Evolutionary conservation across 2,797 vertebrate genomes (phyloP), one percentile per base, ranked within the genome.

Genomic region (Chiroxiphia lanceolata): DNA sequence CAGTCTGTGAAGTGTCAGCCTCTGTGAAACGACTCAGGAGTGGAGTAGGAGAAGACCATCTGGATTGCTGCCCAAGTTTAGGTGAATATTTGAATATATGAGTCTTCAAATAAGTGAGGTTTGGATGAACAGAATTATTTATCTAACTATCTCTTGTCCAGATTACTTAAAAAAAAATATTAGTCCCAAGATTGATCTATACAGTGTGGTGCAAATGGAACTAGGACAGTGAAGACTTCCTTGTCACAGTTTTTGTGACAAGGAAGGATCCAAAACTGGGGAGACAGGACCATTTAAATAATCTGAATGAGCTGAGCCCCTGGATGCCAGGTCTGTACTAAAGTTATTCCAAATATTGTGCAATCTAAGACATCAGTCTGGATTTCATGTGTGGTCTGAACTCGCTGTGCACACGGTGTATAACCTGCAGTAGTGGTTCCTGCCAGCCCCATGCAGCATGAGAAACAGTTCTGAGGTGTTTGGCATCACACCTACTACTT

Each of bases 401-500:
- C 40, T 70, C 5, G 1, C 15, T 50, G 27, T 9, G 10, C 34
- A 40, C 1, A 1, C 6, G 1, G 10, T 68, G 19, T 40, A 7
- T 68, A 71, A 88, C 38, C 61, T 59, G 45, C 3, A 4, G 25
- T 21, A 45, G 5, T 70, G 40, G 15, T 21, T 83, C 15, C 7
- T 29, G 40, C 19, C 53, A 86, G 27, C 22, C 60, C 75, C 54
- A 31, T 2, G 2, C 4, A 72, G n/a, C 29, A 56, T 13, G 11
- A 86, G 54, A 78, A 87, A 54, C 50, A 78, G 44, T 65, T 91
- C 81, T 54, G 47, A 84, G 60, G 36, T 79, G 70, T 60, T 79
- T 91, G 77, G 56, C 63, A 60, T 94, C 75, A 84, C 86, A 90
- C 93, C 29, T 92, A 29, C 63, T 31, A 11, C 78, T 48, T 4